Evolutionary conservation across 2,797 vertebrate genomes (phyloP).

Genomic region (Pantherophis alleghaniensis): DNA sequence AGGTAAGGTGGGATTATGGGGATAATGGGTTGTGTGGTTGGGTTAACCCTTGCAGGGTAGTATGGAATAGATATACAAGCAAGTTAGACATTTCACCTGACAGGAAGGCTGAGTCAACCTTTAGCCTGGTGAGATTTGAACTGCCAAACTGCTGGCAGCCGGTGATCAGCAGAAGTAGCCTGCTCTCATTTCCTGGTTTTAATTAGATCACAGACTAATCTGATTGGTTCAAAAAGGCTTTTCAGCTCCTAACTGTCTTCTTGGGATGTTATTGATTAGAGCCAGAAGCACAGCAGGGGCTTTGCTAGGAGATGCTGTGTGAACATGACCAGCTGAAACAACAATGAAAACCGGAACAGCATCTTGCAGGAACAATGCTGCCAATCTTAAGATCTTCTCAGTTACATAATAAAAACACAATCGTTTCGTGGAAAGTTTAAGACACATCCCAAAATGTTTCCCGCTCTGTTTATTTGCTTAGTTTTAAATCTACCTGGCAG

Average conservation of each 20-base stretch:
- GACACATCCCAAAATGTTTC: neutral
- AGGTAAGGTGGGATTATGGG: too few relatives aligned
- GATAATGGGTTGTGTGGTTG: too few relatives aligned
- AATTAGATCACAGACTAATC: neutral
- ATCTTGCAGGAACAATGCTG: neutral
- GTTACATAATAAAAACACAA: neutral
- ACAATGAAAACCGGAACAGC: neutral
- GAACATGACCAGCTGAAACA: neutral
- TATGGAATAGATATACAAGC: too few relatives aligned
- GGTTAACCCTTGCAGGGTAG: too few relatives aligned
- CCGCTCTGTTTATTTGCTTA: neutral
- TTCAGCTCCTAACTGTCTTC: neutral
- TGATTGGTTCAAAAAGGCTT: neutral
- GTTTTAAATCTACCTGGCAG: neutral
- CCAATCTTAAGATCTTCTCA: neutral
- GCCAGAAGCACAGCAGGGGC: neutral
- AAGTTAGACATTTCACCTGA: too few relatives aligned
- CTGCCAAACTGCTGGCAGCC: too few relatives aligned
- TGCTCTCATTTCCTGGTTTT: neutral
- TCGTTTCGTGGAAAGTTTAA: neutral
- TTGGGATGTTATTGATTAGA: neutral
- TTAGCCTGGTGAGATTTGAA: too few relatives aligned
- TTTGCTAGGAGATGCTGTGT: neutral
- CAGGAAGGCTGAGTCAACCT: too few relatives aligned
- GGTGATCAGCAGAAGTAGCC: too few relatives aligned